Evolutionary conservation across 2,113 vertebrate genomes (phyloP).

Genomic region (Toxostoma redivivum): DNA sequence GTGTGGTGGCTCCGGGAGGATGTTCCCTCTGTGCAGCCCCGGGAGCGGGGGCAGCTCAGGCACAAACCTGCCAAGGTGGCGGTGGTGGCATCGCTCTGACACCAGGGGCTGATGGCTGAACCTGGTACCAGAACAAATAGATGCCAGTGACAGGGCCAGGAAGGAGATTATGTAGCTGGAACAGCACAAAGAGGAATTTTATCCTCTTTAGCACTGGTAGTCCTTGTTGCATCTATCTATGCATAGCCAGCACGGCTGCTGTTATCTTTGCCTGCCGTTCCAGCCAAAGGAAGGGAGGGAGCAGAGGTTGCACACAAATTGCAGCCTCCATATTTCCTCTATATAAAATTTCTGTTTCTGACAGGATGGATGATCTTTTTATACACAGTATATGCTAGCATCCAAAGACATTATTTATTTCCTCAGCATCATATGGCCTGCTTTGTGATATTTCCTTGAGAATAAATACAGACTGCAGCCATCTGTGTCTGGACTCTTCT

Average conservation of each 20-base stretch:
- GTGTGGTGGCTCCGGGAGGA: fast-evolving
- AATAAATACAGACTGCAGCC: constrained; percentile 14
- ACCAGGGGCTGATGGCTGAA: background rate
- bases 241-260: background rate
- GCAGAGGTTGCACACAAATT: background rate
- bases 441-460: background rate
- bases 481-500: constrained; percentile 18
- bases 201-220: background rate
- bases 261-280: background rate
- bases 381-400: background rate
- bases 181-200: background rate
- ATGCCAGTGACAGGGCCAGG: background rate
- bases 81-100: background rate
- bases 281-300: background rate
- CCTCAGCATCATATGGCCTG: background rate
- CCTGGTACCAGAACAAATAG: background rate
- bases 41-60: fast-evolving
- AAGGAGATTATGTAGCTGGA: background rate
- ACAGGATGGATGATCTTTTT: background rate
- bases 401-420: background rate
- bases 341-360: background rate
- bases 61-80: fast-evolving
- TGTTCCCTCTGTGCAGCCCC: fast-evolving
- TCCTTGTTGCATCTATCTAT: background rate
- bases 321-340: background rate